Evolutionary conservation across 2,797 vertebrate species (phyloP).

Genomic region (Yasuhikotakia modesta): DNA sequence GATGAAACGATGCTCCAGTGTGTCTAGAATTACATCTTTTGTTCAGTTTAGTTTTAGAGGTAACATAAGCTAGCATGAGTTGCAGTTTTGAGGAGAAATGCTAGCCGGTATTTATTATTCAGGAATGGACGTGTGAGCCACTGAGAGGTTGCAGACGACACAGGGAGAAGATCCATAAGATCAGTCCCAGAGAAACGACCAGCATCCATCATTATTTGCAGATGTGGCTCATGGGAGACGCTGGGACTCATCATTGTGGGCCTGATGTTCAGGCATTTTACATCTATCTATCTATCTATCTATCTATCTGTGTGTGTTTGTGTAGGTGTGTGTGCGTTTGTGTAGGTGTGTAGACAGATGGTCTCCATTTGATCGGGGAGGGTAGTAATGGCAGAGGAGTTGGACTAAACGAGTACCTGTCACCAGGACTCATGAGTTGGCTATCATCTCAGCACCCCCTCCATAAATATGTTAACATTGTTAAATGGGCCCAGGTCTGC

Average conservation of each 20-base stretch:
- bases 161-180: constrained; percentile 60
- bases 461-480: constrained; percentile 66
- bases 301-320: constrained; percentile 42
- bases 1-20: constrained; percentile 13
- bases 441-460: constrained; percentile 54
- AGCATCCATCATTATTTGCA: constrained; percentile 70
- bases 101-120: constrained; percentile 46
- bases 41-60: constrained; percentile 34
- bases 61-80: constrained; percentile 40
- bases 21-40: constrained; percentile 31
- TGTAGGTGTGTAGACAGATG: constrained; percentile 69
- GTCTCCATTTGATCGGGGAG: constrained; percentile 71
- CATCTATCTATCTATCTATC: too few relatives aligned
- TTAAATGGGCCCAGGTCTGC: constrained; percentile 59
- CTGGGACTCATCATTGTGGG: constrained; percentile 53
- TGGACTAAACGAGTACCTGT: constrained; percentile 64
- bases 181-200: constrained; percentile 62
- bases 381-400: constrained; percentile 65
- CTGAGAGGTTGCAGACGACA: constrained; percentile 32
- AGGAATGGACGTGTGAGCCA: constrained; percentile 8
- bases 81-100: constrained; percentile 47
- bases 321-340: constrained; percentile 39
- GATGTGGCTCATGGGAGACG: constrained; percentile 57
- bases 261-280: constrained; percentile 59
- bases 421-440: constrained; percentile 63